Evolutionary conservation across 2,797 vertebrate species (phyloP), one percentile per base, ranked within the genome.

Genomic region (Eurystomus glaucurus): DNA sequence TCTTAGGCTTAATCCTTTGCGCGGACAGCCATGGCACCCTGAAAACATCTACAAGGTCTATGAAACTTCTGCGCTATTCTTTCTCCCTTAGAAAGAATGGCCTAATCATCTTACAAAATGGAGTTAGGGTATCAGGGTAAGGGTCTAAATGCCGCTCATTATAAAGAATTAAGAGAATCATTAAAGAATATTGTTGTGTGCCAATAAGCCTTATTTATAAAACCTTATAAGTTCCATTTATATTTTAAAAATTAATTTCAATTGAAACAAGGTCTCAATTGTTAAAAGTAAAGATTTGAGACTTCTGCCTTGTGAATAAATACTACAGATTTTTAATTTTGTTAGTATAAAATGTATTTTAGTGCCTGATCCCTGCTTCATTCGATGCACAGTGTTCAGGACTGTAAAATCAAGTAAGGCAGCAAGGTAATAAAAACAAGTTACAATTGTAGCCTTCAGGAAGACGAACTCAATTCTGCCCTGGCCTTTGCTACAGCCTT

Each of bases 41-140:
- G 54, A 45, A 80, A 86, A 83, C 26, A 5, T 23, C 41, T 65
- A 18, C 19, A 54, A 72, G 18, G 14, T 33, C 54, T 28, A 28
- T 16, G 20, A 26, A 52, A 21, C 85, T 33, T 64, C 55, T 48
- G 12, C 0, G 0, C 15, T 57, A 9, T 33, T 35, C 37, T 57
- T 76, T 81, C 39, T 69, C 17, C 11, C 7, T 62, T 48, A 61
- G 14, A 39, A 26, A 21, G 23, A 85, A 14, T 26, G 18, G 10
- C 14, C n/a, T 45, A 26, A 66, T 26, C 8, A 20, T 33, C 18
- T 65, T 14, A 26, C 28, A 25, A 82, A 78, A 74, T 41, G 14
- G 35, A 85, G 18, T 41, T 33, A 58, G 23, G 4, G 55, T 21
- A 80, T 23, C 31, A 84, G 21, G 2, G 5, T 68, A 43, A 75